Evolutionary conservation across 2,113 vertebrate genomes (phyloP).

Genomic region (Otolemur garnettii): DNA sequence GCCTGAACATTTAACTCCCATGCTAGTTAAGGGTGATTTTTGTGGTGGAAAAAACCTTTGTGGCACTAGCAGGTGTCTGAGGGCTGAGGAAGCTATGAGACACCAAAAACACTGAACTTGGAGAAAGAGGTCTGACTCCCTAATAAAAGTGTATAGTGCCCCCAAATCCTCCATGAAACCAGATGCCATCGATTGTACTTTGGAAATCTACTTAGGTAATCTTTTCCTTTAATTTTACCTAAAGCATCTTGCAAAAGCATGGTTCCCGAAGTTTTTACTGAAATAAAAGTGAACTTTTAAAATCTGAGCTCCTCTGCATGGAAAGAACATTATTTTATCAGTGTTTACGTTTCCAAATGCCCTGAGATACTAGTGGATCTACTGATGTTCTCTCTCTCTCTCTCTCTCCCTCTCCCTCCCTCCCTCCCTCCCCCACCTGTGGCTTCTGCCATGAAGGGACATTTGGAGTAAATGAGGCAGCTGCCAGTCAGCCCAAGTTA

Average conservation of each 20-base stretch:
- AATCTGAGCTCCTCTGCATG: neutral
- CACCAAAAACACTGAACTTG: neutral
- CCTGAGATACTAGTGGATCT: neutral
- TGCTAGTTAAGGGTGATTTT: neutral
- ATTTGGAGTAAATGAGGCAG: neutral
- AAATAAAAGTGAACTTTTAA: constrained; percentile 45
- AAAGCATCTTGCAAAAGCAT: neutral
- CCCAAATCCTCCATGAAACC: neutral
- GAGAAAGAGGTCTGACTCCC: neutral
- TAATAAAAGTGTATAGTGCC: neutral
- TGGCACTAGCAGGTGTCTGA: neutral
- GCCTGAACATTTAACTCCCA: neutral
- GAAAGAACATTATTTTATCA: neutral
- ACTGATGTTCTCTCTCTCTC: neutral
- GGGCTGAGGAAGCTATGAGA: neutral
- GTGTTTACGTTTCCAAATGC: neutral
- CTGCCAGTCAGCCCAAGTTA: neutral
- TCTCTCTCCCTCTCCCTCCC: too few species aligned
- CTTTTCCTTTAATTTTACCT: constrained; percentile 9
- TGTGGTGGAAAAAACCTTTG: neutral
- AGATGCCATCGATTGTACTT: neutral
- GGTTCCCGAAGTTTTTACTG: neutral
- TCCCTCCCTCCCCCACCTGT: neutral
- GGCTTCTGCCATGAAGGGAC: neutral
- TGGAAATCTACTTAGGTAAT: neutral